Evolutionary conservation across 2,888 invertebrate genomes (phyloP), one percentile per base, ranked within the genome.

Genomic region (Volucella inflata): DNA sequence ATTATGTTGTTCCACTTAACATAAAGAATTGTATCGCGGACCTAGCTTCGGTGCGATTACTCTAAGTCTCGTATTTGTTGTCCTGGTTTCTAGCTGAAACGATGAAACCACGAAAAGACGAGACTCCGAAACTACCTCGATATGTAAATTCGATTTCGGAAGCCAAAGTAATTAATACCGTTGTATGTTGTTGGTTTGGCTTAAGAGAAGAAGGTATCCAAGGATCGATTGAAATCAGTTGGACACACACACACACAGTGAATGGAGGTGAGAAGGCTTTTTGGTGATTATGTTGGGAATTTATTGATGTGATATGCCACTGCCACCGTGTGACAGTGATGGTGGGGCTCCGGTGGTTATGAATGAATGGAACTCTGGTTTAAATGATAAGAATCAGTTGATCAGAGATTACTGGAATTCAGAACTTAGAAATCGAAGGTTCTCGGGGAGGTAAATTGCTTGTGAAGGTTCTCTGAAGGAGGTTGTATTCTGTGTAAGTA

Each of bases 81-180:
- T 79, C 70, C 74, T 68, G 55, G 64, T 46, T 74, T 30, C 72
- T 79, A 38, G 55, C 40, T 38, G 46, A 55, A 30, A 30, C 30
- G 30, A 87, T 44, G 30, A 16, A 59, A 60, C 60, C 10, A 67
- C 80, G 51, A 16, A 59, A 64, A 82, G 30, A 51, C 68, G 30
- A 30, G 6, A 30, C 30, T 0, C 55, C 76, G 48, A 89, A 90
- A 90, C 89, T 90, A 90, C 90, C 90, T 90, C 88, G 90, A 90
- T 91, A 90, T 90, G 90, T 91, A 91, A 90, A 90, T 90, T 90
- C 89, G 90, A 90, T 91, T 91, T 91, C 91, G 91, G 91, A 91
- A 91, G 91, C 91, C 90, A 90, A 90, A 91, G 91, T 91, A 91
- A 92, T 91, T 91, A 91, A 91, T 92, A 91, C 91, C 89, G 81